These are phyloP conservation scores for Abrostola tripartita DNA, from an alignment of 2,888 invertebrate species.

Conservation along the genomic window DNA sequence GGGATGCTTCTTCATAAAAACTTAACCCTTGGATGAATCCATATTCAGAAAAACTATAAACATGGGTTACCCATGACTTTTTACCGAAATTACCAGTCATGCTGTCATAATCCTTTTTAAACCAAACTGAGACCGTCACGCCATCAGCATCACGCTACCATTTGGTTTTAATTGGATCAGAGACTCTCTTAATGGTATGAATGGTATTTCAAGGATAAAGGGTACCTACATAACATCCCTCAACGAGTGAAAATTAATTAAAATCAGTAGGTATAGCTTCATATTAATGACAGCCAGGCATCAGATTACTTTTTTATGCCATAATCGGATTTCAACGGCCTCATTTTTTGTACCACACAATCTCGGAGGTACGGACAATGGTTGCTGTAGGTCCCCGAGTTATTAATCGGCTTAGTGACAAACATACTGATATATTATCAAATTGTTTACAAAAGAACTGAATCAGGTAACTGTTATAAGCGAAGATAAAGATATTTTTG, in stretches of 20 bases:
- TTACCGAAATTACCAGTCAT: neutral
- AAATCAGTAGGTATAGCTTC: constrained; percentile 10
- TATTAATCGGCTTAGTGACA: constrained; percentile 43
- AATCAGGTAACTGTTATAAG: constrained; percentile 16
- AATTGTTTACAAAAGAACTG: constrained; percentile 24
- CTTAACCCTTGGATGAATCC: constrained; percentile 21
- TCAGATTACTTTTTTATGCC: constrained; percentile 39
- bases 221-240: too few species aligned
- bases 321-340: constrained; percentile 49
- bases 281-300: constrained; percentile 37
- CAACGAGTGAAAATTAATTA: too few species aligned
- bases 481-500: constrained; percentile 11
- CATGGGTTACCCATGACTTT: neutral
- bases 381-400: constrained; percentile 30
- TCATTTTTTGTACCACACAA: constrained; percentile 41
- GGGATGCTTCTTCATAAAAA: constrained; percentile 25
- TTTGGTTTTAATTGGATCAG: too few species aligned
- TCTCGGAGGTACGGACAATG: constrained; percentile 26
- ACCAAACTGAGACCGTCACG: too few species aligned
- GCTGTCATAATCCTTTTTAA: neutral
- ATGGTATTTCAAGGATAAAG: too few species aligned
- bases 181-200: too few species aligned
- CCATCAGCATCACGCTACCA: too few species aligned
- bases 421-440: constrained; percentile 27
- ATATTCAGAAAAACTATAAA: constrained; percentile 24